Evolutionary conservation across 2,888 invertebrate genomes (phyloP).

Genomic region (Pammene fasciana): DNA sequence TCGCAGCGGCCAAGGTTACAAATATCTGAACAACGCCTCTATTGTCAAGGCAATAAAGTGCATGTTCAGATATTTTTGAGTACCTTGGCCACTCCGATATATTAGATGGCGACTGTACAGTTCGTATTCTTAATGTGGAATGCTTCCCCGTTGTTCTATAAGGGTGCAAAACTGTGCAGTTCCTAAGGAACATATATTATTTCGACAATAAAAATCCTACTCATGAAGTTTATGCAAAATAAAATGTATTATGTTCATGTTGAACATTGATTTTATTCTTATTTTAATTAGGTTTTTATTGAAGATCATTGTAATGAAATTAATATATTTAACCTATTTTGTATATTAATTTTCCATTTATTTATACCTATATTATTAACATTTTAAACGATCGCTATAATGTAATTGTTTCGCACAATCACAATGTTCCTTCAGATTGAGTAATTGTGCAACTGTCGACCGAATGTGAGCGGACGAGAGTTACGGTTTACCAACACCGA

Average conservation of each 20-base stretch:
- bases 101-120: too few relatives aligned
- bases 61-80: too few relatives aligned
- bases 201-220: too few relatives aligned
- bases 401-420: conserved; percentile 53
- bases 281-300: not conserved
- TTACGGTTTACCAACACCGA: conserved; percentile 52
- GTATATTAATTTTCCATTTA: not conserved
- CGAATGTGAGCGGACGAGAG: conserved; percentile 52
- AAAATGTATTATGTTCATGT: too few relatives aligned
- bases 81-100: too few relatives aligned
- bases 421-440: conserved; percentile 54
- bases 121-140: not conserved
- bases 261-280: too few relatives aligned
- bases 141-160: not conserved
- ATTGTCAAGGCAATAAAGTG: too few relatives aligned
- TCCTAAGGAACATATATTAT: too few relatives aligned
- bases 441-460: conserved; percentile 49
- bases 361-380: not conserved
- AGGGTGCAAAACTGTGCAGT: not conserved
- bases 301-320: not conserved
- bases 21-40: too few relatives aligned
- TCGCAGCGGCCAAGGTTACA: too few relatives aligned
- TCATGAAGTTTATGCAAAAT: too few relatives aligned
- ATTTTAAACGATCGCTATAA: not conserved
- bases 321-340: not conserved